Conservation (phyloP, 1,140 invertebrate species). For the Solenopsis invicta region DNA sequence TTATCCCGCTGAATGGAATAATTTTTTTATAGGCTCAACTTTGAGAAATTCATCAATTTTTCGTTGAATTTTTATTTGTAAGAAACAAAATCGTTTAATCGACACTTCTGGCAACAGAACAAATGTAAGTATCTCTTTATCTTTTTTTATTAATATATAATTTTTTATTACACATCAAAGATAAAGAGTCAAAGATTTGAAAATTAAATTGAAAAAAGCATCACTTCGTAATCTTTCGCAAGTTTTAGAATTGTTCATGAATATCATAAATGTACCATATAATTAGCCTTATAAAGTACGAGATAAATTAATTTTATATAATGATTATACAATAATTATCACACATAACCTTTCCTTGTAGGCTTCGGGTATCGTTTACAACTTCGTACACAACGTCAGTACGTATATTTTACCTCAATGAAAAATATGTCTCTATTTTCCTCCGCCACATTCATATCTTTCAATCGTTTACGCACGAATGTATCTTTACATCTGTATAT, state of each 20-base stretch:
- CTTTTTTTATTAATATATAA: slow-evolving; percentile 12
- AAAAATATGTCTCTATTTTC: neutral
- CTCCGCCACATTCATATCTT: neutral
- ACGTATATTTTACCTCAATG: neutral
- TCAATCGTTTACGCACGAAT: neutral
- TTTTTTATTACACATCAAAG: slow-evolving; percentile 33
- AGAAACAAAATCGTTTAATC: slow-evolving; percentile 9
- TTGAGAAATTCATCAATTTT: neutral
- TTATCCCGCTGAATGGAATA: no score
- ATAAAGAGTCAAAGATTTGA: neutral
- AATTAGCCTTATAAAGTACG: slow-evolving; percentile 7
- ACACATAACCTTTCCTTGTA: neutral
- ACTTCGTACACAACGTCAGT: neutral
- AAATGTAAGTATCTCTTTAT: neutral
- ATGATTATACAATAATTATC: slow-evolving; percentile 9
- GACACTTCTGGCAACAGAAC: neutral
- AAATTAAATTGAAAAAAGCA: neutral
- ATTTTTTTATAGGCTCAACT: neutral
- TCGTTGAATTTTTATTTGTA: neutral
- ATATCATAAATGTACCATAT: neutral
- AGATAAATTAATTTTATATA: neutral
- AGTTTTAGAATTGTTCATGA: neutral
- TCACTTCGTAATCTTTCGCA: neutral
- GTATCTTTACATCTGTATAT: slow-evolving; percentile 13
- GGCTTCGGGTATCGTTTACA: neutral